Evolutionary conservation across 2,113 vertebrate species (phyloP).

Genomic region (Centropus unirufus): DNA sequence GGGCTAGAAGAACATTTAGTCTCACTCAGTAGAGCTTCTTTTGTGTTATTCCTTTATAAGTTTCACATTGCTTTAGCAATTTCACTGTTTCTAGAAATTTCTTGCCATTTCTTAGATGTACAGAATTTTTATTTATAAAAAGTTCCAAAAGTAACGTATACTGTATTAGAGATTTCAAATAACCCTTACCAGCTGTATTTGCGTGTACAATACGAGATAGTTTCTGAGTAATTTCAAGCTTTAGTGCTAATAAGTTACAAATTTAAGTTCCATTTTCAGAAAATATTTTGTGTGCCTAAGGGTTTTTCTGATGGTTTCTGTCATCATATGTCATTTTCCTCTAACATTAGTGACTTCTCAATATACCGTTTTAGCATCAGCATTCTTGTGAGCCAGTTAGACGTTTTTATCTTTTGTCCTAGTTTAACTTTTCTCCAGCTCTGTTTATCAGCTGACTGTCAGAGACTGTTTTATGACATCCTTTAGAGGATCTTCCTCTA

Average conservation of each 20-base stretch:
- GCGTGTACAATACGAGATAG: not conserved
- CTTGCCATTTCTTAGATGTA: not conserved
- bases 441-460: conserved; percentile 32
- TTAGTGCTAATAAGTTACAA: not conserved
- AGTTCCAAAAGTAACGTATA: not conserved
- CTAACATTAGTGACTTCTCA: not conserved
- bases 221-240: not conserved
- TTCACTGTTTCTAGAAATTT: not conserved
- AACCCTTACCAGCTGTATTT: not conserved
- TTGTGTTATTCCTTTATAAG: not conserved
- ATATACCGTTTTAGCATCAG: not conserved
- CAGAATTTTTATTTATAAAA: not conserved
- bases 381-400: not conserved
- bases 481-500: not conserved
- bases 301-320: conserved; percentile 35
- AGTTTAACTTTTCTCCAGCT: conserved; percentile 12
- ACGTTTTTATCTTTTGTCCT: conserved; percentile 6
- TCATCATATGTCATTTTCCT: not conserved
- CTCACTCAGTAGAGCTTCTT: not conserved
- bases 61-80: not conserved
- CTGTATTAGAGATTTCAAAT: not conserved
- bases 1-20: not conserved
- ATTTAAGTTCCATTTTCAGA: conserved; percentile 6
- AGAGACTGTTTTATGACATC: not conserved
- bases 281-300: not conserved